Percentiles rank a stretch among this genome's conserved stretches.
Conservation (phyloP, 2,888 invertebrate species). For the Chrysolina americana region DNA sequence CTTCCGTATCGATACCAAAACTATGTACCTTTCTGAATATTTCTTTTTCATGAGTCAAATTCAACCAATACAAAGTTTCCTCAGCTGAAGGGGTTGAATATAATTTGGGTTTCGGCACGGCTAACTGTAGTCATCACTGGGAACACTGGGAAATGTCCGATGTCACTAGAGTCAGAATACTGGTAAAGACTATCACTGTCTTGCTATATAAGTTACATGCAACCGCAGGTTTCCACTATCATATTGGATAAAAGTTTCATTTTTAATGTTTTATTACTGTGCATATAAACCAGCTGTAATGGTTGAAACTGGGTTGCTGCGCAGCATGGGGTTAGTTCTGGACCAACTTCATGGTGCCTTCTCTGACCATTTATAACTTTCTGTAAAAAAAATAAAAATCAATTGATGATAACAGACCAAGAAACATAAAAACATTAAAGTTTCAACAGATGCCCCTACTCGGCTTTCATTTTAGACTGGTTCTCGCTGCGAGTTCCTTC, state of each 20-base stretch:
- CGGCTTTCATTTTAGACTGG: no score
- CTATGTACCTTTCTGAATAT: no score
- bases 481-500: no score
- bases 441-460: no score
- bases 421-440: no score
- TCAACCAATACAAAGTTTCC: background rate
- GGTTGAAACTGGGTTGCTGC: constrained; percentile 88
- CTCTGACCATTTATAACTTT: constrained; percentile 78
- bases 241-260: constrained; percentile 88
- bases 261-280: constrained; percentile 83
- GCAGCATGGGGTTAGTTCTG: constrained; percentile 87
- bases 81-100: background rate
- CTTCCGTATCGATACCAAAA: no score
- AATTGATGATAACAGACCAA: background rate
- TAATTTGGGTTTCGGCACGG: background rate
- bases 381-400: constrained; percentile 70
- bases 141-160: constrained; percentile 34
- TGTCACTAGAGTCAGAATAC: constrained; percentile 53
- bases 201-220: constrained; percentile 73
- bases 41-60: background rate
- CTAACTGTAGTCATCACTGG: constrained; percentile 26
- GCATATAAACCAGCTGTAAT: constrained; percentile 84
- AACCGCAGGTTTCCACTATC: constrained; percentile 93
- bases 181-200: constrained; percentile 39
- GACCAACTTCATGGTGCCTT: constrained; percentile 62